phyloP scores from a whole-genome alignment of 2,888 invertebrate species.

The Cephus rjabovi region DNA sequence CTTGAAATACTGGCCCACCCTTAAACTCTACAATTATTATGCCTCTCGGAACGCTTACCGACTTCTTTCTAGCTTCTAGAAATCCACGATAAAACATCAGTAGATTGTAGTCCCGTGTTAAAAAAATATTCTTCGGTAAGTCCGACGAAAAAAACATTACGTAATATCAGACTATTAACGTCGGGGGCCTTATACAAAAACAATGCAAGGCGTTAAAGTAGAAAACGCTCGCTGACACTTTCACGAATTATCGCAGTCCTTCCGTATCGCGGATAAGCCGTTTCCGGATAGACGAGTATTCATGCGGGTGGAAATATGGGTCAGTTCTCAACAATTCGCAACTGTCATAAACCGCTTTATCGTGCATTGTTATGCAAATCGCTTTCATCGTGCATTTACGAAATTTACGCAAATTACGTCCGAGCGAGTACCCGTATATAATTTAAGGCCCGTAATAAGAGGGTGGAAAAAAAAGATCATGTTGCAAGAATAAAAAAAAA shows the following conservation, averaged over 20 bases:
- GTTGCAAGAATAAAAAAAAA: background rate
- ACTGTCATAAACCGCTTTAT: background rate
- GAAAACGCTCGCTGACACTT: slow-evolving; percentile 50
- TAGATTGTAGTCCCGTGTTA: background rate
- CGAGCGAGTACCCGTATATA: background rate
- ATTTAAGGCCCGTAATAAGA: background rate
- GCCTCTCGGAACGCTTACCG: background rate
- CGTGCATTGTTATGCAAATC: slow-evolving; percentile 34
- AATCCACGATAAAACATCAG: background rate
- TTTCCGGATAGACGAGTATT: slow-evolving; percentile 1
- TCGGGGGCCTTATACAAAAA: background rate
- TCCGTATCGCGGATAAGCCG: slow-evolving; percentile 17
- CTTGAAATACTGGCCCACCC: background rate
- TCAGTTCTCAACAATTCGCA: slow-evolving; percentile 1
- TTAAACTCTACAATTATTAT: background rate
- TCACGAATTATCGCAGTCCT: slow-evolving; percentile 43
- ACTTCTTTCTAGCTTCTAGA: background rate
- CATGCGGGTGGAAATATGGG: slow-evolving; percentile 10
- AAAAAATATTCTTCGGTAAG: slow-evolving; percentile 7
- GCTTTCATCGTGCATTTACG: background rate
- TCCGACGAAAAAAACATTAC: background rate
- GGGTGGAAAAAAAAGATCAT: background rate
- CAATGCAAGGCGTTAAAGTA: background rate
- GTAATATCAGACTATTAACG: background rate
- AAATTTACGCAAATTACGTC: background rate